phyloP scores from a whole-genome alignment of 2,113 vertebrate species.

The Gavia stellata region DNA sequence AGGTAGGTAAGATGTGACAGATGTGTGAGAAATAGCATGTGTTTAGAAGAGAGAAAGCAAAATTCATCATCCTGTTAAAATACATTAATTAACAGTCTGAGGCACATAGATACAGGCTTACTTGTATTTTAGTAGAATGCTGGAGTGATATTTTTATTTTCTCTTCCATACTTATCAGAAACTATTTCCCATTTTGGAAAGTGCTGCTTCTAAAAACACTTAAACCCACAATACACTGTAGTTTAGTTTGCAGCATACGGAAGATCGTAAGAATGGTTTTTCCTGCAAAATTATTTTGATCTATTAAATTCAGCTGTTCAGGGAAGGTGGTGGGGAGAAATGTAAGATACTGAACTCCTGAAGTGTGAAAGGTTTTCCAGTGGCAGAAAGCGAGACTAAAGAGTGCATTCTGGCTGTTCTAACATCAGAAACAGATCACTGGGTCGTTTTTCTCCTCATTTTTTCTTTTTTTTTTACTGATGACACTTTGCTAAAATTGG shows the following conservation, averaged over 20 bases:
- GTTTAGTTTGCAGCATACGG: slow-evolving; percentile 38
- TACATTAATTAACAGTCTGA: background rate
- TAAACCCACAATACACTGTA: background rate
- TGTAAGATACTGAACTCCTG: background rate
- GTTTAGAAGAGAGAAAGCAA: background rate
- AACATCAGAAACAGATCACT: background rate
- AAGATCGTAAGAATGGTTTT: background rate
- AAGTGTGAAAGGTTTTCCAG: slow-evolving; percentile 1
- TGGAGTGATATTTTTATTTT: background rate
- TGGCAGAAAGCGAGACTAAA: background rate
- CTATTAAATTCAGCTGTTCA: slow-evolving; percentile 21
- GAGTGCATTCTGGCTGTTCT: background rate
- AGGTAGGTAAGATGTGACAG: background rate
- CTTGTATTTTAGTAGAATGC: slow-evolving; percentile 16
- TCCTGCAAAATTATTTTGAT: background rate
- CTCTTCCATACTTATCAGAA: background rate
- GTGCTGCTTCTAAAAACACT: background rate
- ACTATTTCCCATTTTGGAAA: slow-evolving; percentile 2
- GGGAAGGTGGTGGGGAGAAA: background rate
- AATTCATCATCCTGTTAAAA: background rate
- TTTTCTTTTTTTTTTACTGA: background rate
- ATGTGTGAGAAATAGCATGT: background rate
- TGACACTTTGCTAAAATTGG: background rate
- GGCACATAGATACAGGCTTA: background rate
- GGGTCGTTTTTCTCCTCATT: background rate